Conservation (phyloP, 37 sponge, comb jelly and placozoan species). For the Amphimedon queenslandica region DNA sequence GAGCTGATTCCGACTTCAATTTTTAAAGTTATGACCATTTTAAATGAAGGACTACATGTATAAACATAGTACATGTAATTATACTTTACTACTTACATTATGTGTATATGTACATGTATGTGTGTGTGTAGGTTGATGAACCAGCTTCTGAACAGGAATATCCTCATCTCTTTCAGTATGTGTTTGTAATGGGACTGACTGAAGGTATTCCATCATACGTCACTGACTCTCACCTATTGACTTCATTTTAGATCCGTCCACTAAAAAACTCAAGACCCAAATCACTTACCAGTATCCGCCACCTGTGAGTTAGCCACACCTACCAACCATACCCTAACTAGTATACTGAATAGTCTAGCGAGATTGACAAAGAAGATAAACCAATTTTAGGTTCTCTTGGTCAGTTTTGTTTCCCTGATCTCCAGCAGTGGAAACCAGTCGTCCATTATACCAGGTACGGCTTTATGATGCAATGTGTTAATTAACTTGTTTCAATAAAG, state of each 20-base stretch:
- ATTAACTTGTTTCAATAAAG: slow-evolving; percentile 9
- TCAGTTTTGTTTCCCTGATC: slow-evolving; percentile 91
- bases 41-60: no score
- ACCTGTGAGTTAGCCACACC: slow-evolving; percentile 24
- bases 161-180: slow-evolving; percentile 76
- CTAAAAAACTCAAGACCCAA: slow-evolving; percentile 22
- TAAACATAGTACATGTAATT: no score
- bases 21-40: no score
- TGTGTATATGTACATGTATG: no score
- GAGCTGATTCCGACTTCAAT: no score
- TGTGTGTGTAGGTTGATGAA: no score
- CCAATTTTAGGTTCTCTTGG: slow-evolving; percentile 55
- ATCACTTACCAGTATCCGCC: slow-evolving; percentile 71
- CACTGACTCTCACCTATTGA: not conserved
- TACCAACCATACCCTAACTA: no score
- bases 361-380: slow-evolving; percentile 40
- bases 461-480: not conserved
- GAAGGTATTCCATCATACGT: slow-evolving; percentile 18
- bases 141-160: slow-evolving; percentile 41
- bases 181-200: slow-evolving; percentile 68
- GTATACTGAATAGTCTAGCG: not conserved
- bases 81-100: no score
- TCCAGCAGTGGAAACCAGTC: slow-evolving; percentile 50
- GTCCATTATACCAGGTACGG: slow-evolving; percentile 39
- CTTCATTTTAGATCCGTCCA: slow-evolving; percentile 2